Conservation (phyloP, 2,888 invertebrate species). For the Troides aeacus region DNA sequence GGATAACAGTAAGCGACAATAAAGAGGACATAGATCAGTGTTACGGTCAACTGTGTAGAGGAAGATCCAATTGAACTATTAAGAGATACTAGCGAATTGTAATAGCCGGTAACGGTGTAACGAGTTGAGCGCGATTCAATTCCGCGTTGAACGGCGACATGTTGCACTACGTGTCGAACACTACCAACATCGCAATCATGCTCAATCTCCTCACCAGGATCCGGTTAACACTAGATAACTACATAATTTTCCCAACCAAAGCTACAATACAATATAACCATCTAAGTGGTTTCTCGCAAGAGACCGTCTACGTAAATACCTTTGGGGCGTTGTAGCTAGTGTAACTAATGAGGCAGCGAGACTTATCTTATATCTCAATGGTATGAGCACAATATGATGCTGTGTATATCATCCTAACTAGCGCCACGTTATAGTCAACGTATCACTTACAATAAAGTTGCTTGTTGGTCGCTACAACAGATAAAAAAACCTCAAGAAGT, state of each 20-base stretch:
- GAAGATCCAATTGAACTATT: constrained; percentile 30
- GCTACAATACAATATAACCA: background rate
- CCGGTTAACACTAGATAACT: background rate
- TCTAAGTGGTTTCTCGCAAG: too few species aligned
- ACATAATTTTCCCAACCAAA: background rate
- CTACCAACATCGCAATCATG: constrained; percentile 15
- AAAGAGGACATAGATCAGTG: constrained; percentile 25
- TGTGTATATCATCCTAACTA: too few species aligned
- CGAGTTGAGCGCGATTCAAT: constrained; percentile 24
- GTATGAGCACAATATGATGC: too few species aligned
- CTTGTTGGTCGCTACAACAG: too few species aligned
- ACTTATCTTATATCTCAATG: too few species aligned
- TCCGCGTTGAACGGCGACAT: constrained; percentile 10
- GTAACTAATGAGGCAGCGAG: too few species aligned
- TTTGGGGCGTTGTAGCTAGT: too few species aligned
- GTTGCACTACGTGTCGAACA: constrained; percentile 9
- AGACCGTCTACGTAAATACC: too few species aligned
- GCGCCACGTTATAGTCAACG: too few species aligned
- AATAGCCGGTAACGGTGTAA: constrained; percentile 27
- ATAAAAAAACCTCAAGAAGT: too few species aligned
- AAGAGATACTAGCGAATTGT: constrained; percentile 21
- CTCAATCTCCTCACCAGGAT: constrained; percentile 14
- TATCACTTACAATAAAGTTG: too few species aligned
- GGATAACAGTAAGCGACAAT: constrained; percentile 1
- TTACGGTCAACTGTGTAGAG: constrained; percentile 23